phyloP scores from a whole-genome alignment of 2,888 invertebrate species.

The Belgica antarctica region DNA sequence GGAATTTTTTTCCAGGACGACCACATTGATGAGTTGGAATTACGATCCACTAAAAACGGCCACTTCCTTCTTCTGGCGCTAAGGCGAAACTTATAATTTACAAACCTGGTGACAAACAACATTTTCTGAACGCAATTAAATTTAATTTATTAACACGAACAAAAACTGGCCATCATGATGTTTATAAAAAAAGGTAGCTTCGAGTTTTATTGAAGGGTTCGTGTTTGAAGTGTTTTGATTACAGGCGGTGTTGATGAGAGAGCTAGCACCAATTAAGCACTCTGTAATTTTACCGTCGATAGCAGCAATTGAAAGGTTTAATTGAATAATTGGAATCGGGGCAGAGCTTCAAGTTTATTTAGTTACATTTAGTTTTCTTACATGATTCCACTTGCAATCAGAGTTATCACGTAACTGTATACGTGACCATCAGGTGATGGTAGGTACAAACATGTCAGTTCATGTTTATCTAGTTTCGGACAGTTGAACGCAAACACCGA shows the following conservation, averaged over 20 bases:
- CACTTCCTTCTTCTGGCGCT: neutral
- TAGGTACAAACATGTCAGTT: too few species aligned
- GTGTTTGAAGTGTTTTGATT: constrained; percentile 24
- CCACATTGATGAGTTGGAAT: neutral
- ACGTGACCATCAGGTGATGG: too few species aligned
- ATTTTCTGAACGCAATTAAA: neutral
- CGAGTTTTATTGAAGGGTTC: constrained; percentile 7
- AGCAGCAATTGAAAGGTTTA: neutral
- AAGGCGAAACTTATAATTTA: too few species aligned
- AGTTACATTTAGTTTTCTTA: neutral
- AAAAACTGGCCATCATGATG: neutral
- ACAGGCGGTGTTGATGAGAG: constrained; percentile 2
- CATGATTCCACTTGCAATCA: neutral
- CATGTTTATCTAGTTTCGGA: too few species aligned
- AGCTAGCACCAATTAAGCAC: constrained; percentile 13
- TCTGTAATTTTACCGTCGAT: constrained; percentile 9
- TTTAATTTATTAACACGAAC: neutral
- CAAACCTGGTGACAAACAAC: neutral
- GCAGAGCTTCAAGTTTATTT: neutral
- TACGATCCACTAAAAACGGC: neutral
- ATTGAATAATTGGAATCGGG: constrained; percentile 28
- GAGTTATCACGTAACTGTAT: neutral
- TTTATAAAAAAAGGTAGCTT: neutral
- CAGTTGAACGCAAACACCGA: too few species aligned
- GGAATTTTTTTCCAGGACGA: neutral